Evolutionary conservation across 2,113 vertebrate species (phyloP), one percentile per base, ranked within the genome.

Genomic region (Philantomba maxwellii): DNA sequence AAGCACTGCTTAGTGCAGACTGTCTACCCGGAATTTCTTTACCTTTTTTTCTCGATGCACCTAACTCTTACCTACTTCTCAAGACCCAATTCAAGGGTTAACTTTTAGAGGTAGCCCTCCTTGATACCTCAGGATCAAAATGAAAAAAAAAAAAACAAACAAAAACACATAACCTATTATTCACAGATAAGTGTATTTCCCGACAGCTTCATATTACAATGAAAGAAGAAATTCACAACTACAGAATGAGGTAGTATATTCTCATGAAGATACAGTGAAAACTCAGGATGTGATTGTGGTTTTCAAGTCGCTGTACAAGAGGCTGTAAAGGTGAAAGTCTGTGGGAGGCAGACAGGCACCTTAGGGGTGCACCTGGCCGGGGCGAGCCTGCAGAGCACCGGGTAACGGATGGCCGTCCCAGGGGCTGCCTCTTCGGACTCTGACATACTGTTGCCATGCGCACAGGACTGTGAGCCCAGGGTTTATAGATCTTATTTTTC

Each of bases 371-470:
- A 82, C 3, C 30, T 88, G 81, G 39, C 17, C 39, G 86, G 19
- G 30, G 6, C 16, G 7, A 55, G 16, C 49, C 10, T n/a, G 19
- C 33, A 16, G 19, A 21, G 64, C 85, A 13, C 19, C 5, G 6
- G 7, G 3, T 9, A 75, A 70, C 9, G 1, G 28, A 19, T 1
- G 7, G 43, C 30, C 23, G 17, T 12, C 12, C 30, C 1, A 36
- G 47, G 3, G 7, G 3, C 64, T 39, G 6, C 3, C 53, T 8
- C 28, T 70, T 62, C 12, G 49, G 2, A 28, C 3, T 47, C 60
- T 7, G 6, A 30, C 28, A 28, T 7, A 15, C 14, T 33, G 7
- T 30, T 33, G 53, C 21, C 9, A 2, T 19, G 19, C 0, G 1
- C 26, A 70, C 4, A 75, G 57, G 7, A 64, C 73, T 26, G 25